These are phyloP conservation scores for Vespertilio murinus DNA, from an alignment of 2,797 vertebrate genomes.

Conservation along the genomic window DNA sequence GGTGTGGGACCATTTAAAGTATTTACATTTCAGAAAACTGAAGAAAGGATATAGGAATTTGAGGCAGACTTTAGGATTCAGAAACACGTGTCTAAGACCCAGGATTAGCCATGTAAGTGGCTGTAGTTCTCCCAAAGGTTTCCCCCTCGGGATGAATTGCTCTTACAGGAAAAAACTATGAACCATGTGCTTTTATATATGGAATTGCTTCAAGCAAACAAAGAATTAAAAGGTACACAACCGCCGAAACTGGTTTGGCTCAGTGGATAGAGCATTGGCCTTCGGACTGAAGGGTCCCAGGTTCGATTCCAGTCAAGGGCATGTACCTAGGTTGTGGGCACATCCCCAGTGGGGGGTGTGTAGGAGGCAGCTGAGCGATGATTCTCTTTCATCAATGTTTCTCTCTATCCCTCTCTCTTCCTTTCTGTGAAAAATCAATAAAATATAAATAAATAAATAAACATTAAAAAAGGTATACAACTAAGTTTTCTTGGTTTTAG, in stretches of 20 bases:
- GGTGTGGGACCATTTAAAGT: neutral
- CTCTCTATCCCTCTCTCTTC: too few relatives aligned
- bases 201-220: neutral
- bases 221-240: neutral
- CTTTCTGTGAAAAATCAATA: too few relatives aligned
- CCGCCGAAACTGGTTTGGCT: too few relatives aligned
- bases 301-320: too few relatives aligned
- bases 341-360: too few relatives aligned
- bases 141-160: neutral
- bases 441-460: too few relatives aligned
- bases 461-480: too few relatives aligned
- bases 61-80: neutral
- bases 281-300: too few relatives aligned
- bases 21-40: conserved; percentile 15
- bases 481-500: neutral
- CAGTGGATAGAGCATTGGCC: too few relatives aligned
- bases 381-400: too few relatives aligned
- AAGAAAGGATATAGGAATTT: neutral
- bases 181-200: neutral
- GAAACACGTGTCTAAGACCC: neutral
- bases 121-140: neutral
- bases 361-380: too few relatives aligned
- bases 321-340: too few relatives aligned
- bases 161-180: neutral
- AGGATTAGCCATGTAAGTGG: neutral